These are phyloP conservation scores for Epinotia bilunana DNA, from an alignment of 2,888 invertebrate genomes.

Conservation along the genomic window DNA sequence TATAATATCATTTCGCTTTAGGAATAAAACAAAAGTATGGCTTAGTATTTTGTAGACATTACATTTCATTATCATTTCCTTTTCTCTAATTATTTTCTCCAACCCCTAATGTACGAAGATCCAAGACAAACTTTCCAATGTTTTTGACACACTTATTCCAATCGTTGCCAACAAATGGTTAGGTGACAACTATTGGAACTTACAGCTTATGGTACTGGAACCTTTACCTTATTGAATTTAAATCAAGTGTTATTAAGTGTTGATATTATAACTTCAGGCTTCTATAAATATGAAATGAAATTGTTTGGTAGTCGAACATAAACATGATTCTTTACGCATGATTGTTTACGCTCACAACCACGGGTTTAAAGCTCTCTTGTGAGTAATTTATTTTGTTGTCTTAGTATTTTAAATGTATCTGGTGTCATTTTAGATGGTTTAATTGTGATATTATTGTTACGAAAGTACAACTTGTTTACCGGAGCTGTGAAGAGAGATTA, in stretches of 20 bases:
- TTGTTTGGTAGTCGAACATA: constrained; percentile 3
- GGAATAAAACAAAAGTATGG: too few species aligned
- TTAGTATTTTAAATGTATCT: constrained; percentile 48
- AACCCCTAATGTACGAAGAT: neutral
- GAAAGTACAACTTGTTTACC: constrained; percentile 51
- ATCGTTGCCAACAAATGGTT: too few species aligned
- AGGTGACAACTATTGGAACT: too few species aligned
- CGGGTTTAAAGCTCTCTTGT: constrained; percentile 35
- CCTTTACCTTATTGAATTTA: constrained; percentile 2
- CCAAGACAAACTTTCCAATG: too few species aligned
- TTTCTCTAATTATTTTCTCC: constrained; percentile 2
- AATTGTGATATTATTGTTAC: constrained; percentile 59
- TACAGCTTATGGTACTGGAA: too few species aligned
- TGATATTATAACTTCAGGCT: constrained; percentile 25
- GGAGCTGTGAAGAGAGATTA: constrained; percentile 53
- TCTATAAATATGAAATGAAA: constrained; percentile 17
- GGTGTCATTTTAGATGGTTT: constrained; percentile 48
- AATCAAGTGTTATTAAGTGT: constrained; percentile 22
- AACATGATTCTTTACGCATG: constrained; percentile 33
- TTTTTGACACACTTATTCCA: too few species aligned
- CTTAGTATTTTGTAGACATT: too few species aligned
- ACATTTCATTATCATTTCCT: neutral
- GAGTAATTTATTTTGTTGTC: constrained; percentile 33
- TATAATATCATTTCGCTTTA: neutral
- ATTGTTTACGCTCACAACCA: constrained; percentile 36